A percentile compares a stretch with the other conserved stretches of the same genome.
Evolutionary conservation across 1,140 invertebrate genomes (phyloP).

Genomic region (Formica selysi): DNA sequence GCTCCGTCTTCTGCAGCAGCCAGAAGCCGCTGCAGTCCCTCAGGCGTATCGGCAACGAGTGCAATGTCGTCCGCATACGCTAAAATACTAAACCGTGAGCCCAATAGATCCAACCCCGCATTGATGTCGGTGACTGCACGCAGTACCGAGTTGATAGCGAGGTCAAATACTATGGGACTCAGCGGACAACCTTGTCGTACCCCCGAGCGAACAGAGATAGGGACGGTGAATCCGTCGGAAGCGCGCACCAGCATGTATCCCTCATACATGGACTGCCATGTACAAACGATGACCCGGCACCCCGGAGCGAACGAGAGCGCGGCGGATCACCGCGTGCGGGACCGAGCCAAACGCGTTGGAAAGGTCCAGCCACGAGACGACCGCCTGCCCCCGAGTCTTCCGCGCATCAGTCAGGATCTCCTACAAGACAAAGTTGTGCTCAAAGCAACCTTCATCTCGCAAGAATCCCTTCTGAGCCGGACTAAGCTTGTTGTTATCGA

Average conservation of each 20-base stretch:
- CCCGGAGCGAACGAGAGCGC: not conserved
- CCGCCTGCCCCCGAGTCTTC: not conserved
- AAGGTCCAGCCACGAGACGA: not conserved
- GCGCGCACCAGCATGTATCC: no score
- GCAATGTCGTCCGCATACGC: constrained; percentile 2
- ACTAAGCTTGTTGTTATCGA: constrained; percentile 35
- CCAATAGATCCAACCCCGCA: not conserved
- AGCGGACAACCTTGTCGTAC: not conserved
- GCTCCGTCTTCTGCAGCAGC: not conserved
- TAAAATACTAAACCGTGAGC: not conserved
- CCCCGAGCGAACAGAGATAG: not conserved
- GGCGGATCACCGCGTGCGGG: constrained; percentile 3
- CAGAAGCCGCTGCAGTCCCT: not conserved
- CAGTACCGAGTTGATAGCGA: not conserved
- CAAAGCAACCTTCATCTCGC: constrained; percentile 76
- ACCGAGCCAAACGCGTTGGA: constrained; percentile 19
- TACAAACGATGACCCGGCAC: not conserved
- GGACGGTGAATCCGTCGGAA: no score
- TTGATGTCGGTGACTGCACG: no score
- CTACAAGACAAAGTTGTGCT: constrained; percentile 59
- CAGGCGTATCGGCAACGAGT: not conserved
- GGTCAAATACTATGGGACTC: not conserved
- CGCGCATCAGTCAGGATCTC: not conserved
- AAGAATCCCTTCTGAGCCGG: constrained; percentile 78
- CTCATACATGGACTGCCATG: not conserved